Evolutionary conservation across 2,113 vertebrate genomes (phyloP).

Genomic region (Oophaga pumilio): DNA sequence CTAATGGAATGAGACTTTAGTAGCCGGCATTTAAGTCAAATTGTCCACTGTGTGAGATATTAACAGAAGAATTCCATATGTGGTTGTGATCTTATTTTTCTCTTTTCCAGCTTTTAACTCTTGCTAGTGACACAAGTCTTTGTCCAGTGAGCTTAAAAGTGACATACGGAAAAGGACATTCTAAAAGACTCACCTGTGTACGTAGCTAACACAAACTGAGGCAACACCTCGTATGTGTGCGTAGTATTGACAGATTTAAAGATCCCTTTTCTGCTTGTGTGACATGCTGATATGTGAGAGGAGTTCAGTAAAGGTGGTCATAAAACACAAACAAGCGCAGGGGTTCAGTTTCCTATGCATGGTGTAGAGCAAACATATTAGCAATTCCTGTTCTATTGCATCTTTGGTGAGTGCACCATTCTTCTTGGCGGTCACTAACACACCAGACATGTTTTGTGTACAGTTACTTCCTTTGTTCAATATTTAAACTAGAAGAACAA

Average conservation of each 20-base stretch:
- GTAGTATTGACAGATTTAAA: not conserved
- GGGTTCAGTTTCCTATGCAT: not conserved
- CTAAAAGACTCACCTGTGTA: not conserved
- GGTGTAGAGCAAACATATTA: constrained; percentile 1
- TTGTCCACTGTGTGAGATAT: not conserved
- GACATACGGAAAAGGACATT: not conserved
- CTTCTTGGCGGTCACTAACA: not conserved
- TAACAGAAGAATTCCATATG: not conserved
- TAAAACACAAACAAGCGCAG: not conserved
- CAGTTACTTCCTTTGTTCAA: not conserved
- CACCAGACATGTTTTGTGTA: not conserved
- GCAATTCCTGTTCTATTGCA: not conserved
- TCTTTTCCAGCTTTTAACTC: not conserved
- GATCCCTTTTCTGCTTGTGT: constrained; percentile 37
- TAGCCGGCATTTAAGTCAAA: not conserved
- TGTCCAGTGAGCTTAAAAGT: not conserved
- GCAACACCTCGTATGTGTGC: not conserved
- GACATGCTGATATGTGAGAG: not conserved
- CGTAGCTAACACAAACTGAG: not conserved
- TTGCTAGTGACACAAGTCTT: not conserved
- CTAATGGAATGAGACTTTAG: not conserved
- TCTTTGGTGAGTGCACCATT: not conserved
- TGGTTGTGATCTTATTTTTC: not conserved
- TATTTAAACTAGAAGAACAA: not conserved
- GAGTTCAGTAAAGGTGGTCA: not conserved